phyloP scores from a whole-genome alignment of 2,797 vertebrate species.

The Sparus aurata region DNA sequence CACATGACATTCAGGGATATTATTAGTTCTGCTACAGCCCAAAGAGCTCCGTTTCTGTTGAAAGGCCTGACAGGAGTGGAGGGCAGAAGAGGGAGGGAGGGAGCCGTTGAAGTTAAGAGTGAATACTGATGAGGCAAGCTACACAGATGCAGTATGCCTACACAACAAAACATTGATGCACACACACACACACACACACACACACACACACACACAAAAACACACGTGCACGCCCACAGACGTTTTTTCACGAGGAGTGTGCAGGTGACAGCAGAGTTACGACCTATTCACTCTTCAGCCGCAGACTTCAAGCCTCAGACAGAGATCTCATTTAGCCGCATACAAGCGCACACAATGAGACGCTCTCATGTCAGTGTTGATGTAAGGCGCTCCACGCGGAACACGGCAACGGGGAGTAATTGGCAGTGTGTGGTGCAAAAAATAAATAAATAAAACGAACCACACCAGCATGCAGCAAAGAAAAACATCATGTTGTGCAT shows the following conservation, averaged over 20 bases:
- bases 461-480: slow-evolving; percentile 29
- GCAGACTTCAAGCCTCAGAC: slow-evolving; percentile 51
- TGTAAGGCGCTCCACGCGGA: slow-evolving; percentile 21
- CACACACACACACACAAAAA: slow-evolving; percentile 22
- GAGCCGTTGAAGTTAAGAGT: slow-evolving; percentile 49
- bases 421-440: neutral
- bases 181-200: slow-evolving; percentile 31
- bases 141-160: slow-evolving; percentile 74
- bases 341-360: slow-evolving; percentile 43
- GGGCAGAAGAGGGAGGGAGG: slow-evolving; percentile 37
- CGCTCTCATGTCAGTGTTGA: slow-evolving; percentile 29
- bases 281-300: slow-evolving; percentile 51
- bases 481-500: slow-evolving; percentile 52
- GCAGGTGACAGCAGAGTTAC: slow-evolving; percentile 74
- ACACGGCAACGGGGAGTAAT: slow-evolving; percentile 16
- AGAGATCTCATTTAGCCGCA: slow-evolving; percentile 62
- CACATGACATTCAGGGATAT: slow-evolving; percentile 56
- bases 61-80: slow-evolving; percentile 68
- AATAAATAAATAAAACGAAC: neutral
- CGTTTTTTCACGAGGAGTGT: slow-evolving; percentile 48
- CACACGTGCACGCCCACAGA: slow-evolving; percentile 53
- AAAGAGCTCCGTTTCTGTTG: slow-evolving; percentile 54
- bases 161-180: slow-evolving; percentile 74
- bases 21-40: slow-evolving; percentile 61
- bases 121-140: slow-evolving; percentile 78